A percentile compares a stretch with the other conserved stretches of the same genome.
phyloP scores from a whole-genome alignment of 2,113 vertebrate species.

The Desmodus rotundus region DNA sequence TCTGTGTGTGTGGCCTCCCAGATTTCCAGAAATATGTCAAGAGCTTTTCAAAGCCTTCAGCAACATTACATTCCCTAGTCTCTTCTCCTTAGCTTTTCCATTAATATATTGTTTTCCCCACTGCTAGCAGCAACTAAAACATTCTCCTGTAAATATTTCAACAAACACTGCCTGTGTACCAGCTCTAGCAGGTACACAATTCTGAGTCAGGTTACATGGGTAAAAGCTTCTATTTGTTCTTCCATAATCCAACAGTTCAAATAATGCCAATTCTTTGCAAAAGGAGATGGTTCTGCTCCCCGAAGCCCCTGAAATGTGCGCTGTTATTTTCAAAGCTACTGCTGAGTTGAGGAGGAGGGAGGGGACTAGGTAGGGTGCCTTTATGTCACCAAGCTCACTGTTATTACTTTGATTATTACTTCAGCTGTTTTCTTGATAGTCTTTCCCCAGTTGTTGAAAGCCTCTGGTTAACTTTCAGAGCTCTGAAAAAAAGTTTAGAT shows the following conservation, averaged over 20 bases:
- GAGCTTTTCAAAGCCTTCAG: neutral
- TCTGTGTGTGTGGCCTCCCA: neutral
- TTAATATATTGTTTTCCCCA: neutral
- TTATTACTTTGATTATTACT: neutral
- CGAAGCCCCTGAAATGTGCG: neutral
- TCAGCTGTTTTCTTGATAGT: neutral
- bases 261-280: neutral
- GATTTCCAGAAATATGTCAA: neutral
- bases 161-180: neutral
- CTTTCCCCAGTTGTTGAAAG: neutral
- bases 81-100: neutral
- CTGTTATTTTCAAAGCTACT: neutral
- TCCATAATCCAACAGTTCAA: neutral
- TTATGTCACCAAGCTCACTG: neutral
- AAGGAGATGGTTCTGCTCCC: neutral
- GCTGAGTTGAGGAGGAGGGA: neutral
- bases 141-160: neutral
- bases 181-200: neutral
- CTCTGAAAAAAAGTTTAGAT: neutral
- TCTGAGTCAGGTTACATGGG: neutral
- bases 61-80: neutral
- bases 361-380: neutral
- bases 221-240: neutral
- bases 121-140: neutral
- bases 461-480: neutral